Conservation (phyloP, 1,140 invertebrate species). For the Gonatopus flavifemur region DNA sequence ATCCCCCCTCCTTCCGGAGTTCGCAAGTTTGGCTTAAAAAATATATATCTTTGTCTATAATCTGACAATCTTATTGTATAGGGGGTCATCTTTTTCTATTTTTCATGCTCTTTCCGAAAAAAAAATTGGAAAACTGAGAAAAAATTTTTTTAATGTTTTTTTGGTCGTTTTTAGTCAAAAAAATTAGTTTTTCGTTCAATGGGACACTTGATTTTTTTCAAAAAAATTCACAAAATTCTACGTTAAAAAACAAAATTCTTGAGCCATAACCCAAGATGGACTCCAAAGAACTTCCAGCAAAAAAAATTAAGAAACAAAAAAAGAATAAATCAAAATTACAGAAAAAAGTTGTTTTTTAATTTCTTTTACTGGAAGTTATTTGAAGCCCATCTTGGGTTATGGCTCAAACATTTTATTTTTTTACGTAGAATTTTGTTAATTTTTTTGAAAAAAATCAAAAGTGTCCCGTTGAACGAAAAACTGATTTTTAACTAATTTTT, state of each 20-base stretch:
- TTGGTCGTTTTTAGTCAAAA: background rate
- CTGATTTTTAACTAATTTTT: too few relatives aligned
- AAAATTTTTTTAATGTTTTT: background rate
- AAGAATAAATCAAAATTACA: too few relatives aligned
- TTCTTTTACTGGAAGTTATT: too few relatives aligned
- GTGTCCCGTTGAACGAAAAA: too few relatives aligned
- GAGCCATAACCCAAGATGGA: background rate
- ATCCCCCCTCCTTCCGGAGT: background rate
- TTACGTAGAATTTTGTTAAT: too few relatives aligned
- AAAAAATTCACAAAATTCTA: constrained; percentile 2
- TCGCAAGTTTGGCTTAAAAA: background rate
- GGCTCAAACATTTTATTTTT: too few relatives aligned
- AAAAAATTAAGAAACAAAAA: background rate
- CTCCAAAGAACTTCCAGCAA: background rate
- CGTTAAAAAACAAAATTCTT: constrained; percentile 2
- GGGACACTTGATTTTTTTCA: background rate
- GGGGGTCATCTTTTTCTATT: background rate
- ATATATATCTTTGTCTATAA: too few relatives aligned
- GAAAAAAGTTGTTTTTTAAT: too few relatives aligned
- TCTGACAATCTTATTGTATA: background rate
- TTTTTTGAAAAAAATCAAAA: too few relatives aligned
- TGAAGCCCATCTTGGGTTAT: too few relatives aligned
- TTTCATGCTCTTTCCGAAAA: background rate
- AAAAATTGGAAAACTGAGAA: background rate
- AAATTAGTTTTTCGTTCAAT: background rate